Evolutionary conservation across 23 tunicate genomes (phyloP).

Genomic region (Aplidium turbinatum): DNA sequence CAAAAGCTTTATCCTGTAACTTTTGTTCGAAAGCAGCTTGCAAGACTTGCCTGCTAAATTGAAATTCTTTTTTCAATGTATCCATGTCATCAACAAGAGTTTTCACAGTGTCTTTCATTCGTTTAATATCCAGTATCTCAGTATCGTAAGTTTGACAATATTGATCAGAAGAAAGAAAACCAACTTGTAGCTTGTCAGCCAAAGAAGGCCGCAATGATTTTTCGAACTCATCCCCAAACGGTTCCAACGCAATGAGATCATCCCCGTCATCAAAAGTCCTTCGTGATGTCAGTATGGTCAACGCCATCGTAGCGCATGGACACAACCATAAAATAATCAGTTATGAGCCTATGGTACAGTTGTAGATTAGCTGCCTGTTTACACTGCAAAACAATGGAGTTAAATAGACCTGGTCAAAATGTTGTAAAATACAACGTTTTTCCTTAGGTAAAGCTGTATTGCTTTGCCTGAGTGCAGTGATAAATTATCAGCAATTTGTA

Average conservation of each 20-base stretch:
- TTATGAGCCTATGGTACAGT: too few relatives aligned
- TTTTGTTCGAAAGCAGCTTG: conserved; percentile 66
- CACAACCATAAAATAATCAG: too few relatives aligned
- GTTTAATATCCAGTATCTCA: conserved; percentile 79
- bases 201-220: conserved; percentile 78
- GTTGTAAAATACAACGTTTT: too few relatives aligned
- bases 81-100: conserved; percentile 59
- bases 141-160: conserved; percentile 67
- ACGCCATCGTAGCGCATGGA: too few relatives aligned
- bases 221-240: conserved; percentile 76
- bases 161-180: conserved; percentile 71
- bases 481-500: too few relatives aligned
- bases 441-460: too few relatives aligned
- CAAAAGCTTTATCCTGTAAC: conserved; percentile 67
- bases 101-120: conserved; percentile 60
- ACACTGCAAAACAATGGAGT: too few relatives aligned
- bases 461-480: too few relatives aligned
- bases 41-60: conserved; percentile 68
- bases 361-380: too few relatives aligned
- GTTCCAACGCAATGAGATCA: conserved; percentile 54
- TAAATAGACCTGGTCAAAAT: too few relatives aligned
- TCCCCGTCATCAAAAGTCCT: conserved; percentile 33
- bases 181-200: conserved; percentile 83
- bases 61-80: conserved; percentile 46
- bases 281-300: too few relatives aligned